Conservation (phyloP, 2,888 invertebrate genomes). For the Agrochola lychnidis region DNA sequence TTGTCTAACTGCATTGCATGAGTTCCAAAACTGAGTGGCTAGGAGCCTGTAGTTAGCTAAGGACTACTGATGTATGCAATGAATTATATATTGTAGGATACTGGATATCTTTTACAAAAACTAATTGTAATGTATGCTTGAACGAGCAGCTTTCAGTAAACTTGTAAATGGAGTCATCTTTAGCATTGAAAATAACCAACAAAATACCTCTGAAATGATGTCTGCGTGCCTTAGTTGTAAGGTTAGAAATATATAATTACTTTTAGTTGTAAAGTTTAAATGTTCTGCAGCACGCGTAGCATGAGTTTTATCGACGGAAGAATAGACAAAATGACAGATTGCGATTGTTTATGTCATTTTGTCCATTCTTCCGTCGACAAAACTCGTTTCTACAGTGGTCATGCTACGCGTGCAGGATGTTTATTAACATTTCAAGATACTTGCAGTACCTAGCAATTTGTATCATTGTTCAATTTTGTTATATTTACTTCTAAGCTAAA, state of each 20-base stretch:
- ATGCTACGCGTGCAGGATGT: too few species aligned
- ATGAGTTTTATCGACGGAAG: too few species aligned
- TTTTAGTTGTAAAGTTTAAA: constrained; percentile 4
- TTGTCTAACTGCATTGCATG: background rate
- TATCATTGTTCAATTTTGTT: background rate
- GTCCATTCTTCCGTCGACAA: too few species aligned
- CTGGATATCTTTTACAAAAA: constrained; percentile 24
- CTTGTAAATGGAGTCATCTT: background rate
- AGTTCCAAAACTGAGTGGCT: too few species aligned
- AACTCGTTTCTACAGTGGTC: too few species aligned
- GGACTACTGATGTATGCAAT: background rate
- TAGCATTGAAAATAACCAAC: constrained; percentile 4
- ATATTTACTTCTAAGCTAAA: background rate
- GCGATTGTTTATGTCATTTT: too few species aligned
- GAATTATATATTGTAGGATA: constrained; percentile 25
- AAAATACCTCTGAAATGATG: constrained; percentile 20
- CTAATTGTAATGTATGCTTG: background rate
- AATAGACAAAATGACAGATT: too few species aligned
- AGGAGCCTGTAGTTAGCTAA: background rate
- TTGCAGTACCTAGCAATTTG: background rate
- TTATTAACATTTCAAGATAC: background rate
- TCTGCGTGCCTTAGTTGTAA: constrained; percentile 12
- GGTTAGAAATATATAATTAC: constrained; percentile 1
- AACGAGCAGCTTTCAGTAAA: background rate
- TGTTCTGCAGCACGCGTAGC: too few species aligned